Conservation (phyloP, 2,888 invertebrate genomes). For the Mimas tiliae region DNA sequence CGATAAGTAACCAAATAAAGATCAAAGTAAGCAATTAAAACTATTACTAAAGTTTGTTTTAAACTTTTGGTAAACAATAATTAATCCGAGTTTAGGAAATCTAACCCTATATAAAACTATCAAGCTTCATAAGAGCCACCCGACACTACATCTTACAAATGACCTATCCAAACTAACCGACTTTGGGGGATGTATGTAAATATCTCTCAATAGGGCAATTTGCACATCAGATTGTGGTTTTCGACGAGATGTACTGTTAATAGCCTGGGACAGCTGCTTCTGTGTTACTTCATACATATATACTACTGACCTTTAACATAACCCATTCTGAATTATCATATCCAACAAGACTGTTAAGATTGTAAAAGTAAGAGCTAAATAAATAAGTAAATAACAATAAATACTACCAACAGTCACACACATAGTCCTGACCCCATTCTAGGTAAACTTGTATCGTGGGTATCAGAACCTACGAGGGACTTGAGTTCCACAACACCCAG, state of each 20-base stretch:
- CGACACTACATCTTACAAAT: background rate
- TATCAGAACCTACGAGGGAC: too few species aligned
- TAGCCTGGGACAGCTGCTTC: background rate
- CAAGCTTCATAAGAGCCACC: too few species aligned
- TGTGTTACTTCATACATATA: conserved; percentile 1
- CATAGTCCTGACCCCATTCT: too few species aligned
- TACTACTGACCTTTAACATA: background rate
- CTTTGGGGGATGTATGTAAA: background rate
- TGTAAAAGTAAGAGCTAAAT: too few species aligned
- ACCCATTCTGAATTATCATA: background rate
- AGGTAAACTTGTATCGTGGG: too few species aligned
- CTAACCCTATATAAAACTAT: background rate
- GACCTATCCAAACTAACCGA: background rate
- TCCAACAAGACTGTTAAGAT: background rate
- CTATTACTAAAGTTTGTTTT: conserved; percentile 1
- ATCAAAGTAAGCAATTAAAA: conserved; percentile 9
- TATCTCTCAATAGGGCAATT: conserved; percentile 8
- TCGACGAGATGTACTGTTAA: conserved; percentile 1
- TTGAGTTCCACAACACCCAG: too few species aligned
- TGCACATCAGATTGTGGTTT: conserved; percentile 9
- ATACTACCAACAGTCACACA: too few species aligned
- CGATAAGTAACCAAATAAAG: background rate
- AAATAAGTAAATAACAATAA: too few species aligned
- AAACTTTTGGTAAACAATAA: background rate
- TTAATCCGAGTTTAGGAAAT: background rate